These are phyloP conservation scores for Meiosimyza platycephala DNA, from an alignment of 2,888 invertebrate genomes.

Conservation along the genomic window DNA sequence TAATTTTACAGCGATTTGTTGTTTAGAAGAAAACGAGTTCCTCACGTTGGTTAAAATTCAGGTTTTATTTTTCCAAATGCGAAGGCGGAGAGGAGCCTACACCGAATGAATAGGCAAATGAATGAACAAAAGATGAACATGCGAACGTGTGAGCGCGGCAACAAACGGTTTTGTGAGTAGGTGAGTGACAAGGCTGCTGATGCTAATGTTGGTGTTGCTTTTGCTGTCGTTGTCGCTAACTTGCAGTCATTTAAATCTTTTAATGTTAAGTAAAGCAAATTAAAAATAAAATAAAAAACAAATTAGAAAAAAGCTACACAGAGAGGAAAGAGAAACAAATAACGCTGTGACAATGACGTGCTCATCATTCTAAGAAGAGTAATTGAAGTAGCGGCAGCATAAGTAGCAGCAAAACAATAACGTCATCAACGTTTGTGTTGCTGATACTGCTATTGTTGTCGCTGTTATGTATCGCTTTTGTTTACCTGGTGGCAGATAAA, in stretches of 20 bases:
- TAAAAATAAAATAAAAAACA: conserved; percentile 19
- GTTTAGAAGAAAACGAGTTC: neutral
- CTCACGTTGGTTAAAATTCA: conserved; percentile 14
- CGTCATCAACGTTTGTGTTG: conserved; percentile 19
- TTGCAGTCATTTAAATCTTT: conserved; percentile 21
- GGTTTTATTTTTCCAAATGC: conserved; percentile 3
- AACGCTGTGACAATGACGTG: neutral
- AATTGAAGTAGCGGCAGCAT: neutral
- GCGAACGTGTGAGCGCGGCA: neutral
- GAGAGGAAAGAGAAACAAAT: neutral
- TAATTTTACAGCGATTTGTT: too few relatives aligned
- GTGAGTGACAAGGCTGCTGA: conserved; percentile 31
- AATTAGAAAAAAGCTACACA: neutral
- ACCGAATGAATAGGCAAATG: conserved; percentile 8
- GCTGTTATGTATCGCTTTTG: conserved; percentile 21
- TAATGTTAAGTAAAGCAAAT: conserved; percentile 11
- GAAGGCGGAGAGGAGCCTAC: conserved; percentile 16
- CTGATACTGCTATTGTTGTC: neutral
- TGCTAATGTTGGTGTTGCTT: neutral
- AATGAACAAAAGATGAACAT: neutral
- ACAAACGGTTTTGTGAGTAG: conserved; percentile 24
- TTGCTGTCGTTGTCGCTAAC: neutral
- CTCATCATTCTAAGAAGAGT: neutral
- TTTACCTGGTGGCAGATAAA: neutral
- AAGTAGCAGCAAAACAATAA: neutral